Evolutionary conservation across 2,113 vertebrate genomes (phyloP), one percentile per base, ranked within the genome.

Genomic region (Mesitornis unicolor): DNA sequence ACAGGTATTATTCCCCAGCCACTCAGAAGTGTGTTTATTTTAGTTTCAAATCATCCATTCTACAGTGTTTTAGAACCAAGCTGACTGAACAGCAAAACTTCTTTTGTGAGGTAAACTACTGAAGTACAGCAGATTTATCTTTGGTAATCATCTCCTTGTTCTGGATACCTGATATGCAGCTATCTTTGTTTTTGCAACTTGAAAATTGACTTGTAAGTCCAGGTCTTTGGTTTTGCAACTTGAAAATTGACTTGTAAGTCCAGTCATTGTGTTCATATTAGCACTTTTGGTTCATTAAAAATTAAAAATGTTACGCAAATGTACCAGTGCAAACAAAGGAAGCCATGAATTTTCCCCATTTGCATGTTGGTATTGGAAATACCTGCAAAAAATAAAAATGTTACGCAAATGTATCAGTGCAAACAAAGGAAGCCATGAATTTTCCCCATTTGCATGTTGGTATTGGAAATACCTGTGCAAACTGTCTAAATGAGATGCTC

Each of bases 1-100:
- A 4, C 99, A 99, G 99, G 99, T 99, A 97, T 91, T 68, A 3
- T 28, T 60, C 42, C 61, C 48, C 20, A 68, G 48, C 42, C 51
- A 7, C 35, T 54, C 57, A 33, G 29, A 48, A 61, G 6, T 54
- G 4, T 48, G 4, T 70, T 75, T 36, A 16, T 31, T 81, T 59
- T 70, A 38, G 17, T 77, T 76, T 56, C 36, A 56, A 51, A 19
- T 70, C 8, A 6, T 60, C 26, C 19, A 21, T 92, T 81, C 22
- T 76, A 3, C 28, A 48, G 33, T 22, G 18, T 7, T 38, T 36
- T 64, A 48, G 40, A 80, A 61, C 22, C 16, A 33, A 70, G n/a
- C 42, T 84, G 40, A 28, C 25, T 43, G 20, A 69, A 76, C 26
- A 88, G 29, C 51, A 85, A 24, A 73, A 21, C 47, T 77, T 16